Percentiles rank a stretch among this genome's conserved stretches.
Evolutionary conservation across 2,113 vertebrate genomes (phyloP).

Genomic region (Theristicus caerulescens): DNA sequence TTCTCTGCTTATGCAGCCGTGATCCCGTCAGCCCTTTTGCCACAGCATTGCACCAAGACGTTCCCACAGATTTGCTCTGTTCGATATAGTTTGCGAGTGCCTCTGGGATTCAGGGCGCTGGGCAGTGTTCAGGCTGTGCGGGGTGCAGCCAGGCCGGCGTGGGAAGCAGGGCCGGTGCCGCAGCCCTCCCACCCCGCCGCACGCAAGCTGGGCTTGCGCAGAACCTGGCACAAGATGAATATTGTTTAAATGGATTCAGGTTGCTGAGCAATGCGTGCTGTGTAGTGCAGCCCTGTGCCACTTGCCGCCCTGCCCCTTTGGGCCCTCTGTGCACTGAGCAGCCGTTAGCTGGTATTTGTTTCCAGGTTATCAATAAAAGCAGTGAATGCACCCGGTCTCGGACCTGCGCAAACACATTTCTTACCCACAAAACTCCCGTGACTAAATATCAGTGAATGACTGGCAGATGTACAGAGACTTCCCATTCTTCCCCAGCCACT

Average conservation of each 20-base stretch:
- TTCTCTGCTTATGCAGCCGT: not conserved
- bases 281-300: not conserved
- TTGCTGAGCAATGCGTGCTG: accelerated
- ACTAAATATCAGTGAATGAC: not conserved
- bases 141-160: not conserved
- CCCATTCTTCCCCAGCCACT: not conserved
- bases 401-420: not conserved
- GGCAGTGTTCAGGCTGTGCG: not conserved
- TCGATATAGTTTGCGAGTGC: not conserved
- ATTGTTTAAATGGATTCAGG: not conserved
- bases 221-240: accelerated
- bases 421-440: not conserved
- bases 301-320: not conserved
- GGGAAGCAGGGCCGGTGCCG: not conserved
- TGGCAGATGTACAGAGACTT: not conserved
- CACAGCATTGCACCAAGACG: accelerated
- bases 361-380: not conserved
- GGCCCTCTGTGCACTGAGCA: not conserved
- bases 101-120: not conserved
- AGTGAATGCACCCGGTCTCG: not conserved
- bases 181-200: not conserved
- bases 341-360: not conserved
- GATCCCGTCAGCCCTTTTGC: not conserved
- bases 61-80: not conserved
- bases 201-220: accelerated